Evolutionary conservation across 2,888 invertebrate species (phyloP).

Genomic region (Phalangium opilio): DNA sequence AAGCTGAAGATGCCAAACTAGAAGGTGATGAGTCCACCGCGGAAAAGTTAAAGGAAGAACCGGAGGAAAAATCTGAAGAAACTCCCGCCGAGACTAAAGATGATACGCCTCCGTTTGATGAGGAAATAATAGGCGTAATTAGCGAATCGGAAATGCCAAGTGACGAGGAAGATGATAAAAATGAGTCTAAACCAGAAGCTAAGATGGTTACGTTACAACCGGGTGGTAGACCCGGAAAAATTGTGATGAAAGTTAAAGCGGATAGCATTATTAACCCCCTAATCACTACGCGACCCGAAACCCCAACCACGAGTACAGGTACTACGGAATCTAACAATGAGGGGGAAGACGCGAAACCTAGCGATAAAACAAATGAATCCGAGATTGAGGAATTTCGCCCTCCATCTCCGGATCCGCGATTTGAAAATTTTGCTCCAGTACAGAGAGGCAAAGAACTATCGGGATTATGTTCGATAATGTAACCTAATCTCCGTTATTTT

Average conservation of each 20-base stretch:
- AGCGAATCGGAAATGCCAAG: slow-evolving; percentile 3
- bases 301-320: neutral
- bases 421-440: slow-evolving; percentile 54
- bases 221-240: slow-evolving; percentile 10
- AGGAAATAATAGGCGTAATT: slow-evolving; percentile 7
- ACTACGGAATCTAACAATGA: neutral
- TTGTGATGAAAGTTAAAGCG: slow-evolving; percentile 14
- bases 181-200: slow-evolving; percentile 2
- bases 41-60: slow-evolving; percentile 5
- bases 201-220: slow-evolving; percentile 10
- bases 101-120: slow-evolving; percentile 8
- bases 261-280: slow-evolving; percentile 6
- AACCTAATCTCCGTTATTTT: neutral
- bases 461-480: slow-evolving; percentile 59
- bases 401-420: slow-evolving; percentile 22
- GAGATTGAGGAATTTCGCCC: slow-evolving; percentile 38
- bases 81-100: slow-evolving; percentile 22
- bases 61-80: slow-evolving; percentile 23
- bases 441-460: slow-evolving; percentile 62
- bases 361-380: slow-evolving; percentile 45
- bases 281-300: slow-evolving; percentile 1
- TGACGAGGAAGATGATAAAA: neutral
- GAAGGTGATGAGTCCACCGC: slow-evolving; percentile 15
- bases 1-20: slow-evolving; percentile 13
- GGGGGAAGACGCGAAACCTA: slow-evolving; percentile 23